Evolutionary conservation across 2,113 vertebrate genomes (phyloP), one percentile per base, ranked within the genome.

Genomic region (Callipepla californica): DNA sequence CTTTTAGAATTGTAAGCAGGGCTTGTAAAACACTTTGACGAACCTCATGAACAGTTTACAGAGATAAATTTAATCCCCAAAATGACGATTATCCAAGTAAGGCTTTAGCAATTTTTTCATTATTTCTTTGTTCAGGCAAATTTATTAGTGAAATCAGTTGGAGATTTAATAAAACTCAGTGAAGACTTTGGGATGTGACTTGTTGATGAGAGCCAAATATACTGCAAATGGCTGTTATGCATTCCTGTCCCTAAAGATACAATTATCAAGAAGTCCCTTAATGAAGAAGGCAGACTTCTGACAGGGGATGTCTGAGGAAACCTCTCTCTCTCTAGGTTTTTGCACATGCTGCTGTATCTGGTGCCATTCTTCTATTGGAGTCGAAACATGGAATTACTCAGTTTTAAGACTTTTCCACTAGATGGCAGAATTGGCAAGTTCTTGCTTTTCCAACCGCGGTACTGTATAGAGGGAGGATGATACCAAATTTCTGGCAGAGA

Each of bases 361-460:
- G 12, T 81, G 44, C 18, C 48, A 81, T 3, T 51, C n/a, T 22
- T 22, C 20, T 9, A 28, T 69, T 16, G 3, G 18, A 67, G 26
- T 40, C 36, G 23, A 81, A 89, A 82, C 22, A 59, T 8, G 17
- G 58, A 82, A 85, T 90, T 75, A 76, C 23, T 92, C 61, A 26
- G 77, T 28, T 81, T 75, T 76, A 70, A 55, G 38, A 77, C 80
- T 63, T 50, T 74, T 95, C 97, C 97, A 95, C 94, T 68, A 97
- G 97, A 92, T 96, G 97, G 96, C 97, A 97, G 96, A 51, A 89
- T 94, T 89, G 94, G 48, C 67, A 93, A 93, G 8, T 62, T 69
- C 85, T 82, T 93, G 88, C 58, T 89, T 92, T 93, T 79, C 73
- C 63, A 61, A 69, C 6, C 11, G 44, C 75, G 87, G 38, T 82